These are phyloP conservation scores for Chelonus formosanus DNA, from an alignment of 2,888 invertebrate genomes.

Conservation along the genomic window DNA sequence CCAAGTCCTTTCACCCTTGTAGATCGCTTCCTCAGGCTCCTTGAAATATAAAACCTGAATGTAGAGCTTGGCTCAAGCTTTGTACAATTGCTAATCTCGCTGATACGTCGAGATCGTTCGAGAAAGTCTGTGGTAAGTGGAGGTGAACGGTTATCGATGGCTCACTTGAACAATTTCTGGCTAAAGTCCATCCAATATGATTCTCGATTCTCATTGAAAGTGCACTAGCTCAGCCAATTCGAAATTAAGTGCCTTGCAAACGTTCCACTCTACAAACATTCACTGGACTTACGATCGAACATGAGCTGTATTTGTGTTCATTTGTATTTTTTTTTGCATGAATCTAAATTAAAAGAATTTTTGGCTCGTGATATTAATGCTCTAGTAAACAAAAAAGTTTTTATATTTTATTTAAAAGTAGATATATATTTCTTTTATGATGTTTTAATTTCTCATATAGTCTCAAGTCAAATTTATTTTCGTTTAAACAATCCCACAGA, in stretches of 20 bases:
- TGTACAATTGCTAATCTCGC: conserved; percentile 45
- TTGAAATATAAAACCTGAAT: conserved; percentile 1
- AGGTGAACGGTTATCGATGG: conserved; percentile 11
- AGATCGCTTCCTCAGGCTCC: conserved; percentile 1
- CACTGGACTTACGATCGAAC: conserved; percentile 1
- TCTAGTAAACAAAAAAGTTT: no score
- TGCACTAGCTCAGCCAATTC: conserved; percentile 39
- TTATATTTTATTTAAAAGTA: no score
- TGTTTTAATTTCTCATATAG: no score
- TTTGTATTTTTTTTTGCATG: conserved; percentile 6
- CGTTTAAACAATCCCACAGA: no score
- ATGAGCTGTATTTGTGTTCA: background rate
- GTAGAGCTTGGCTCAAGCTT: conserved; percentile 37
- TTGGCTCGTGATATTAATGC: background rate
- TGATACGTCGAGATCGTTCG: conserved; percentile 35
- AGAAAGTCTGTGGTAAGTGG: conserved; percentile 31
- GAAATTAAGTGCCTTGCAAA: conserved; percentile 34
- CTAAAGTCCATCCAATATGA: conserved; percentile 40
- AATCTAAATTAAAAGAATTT: conserved; percentile 12
- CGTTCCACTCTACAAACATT: conserved; percentile 18
- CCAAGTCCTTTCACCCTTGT: background rate
- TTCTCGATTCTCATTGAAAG: conserved; percentile 33
- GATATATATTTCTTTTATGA: no score
- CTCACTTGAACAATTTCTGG: conserved; percentile 39
- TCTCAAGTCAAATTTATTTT: no score